Evolutionary conservation across 2,113 vertebrate species (phyloP).

Genomic region (Periophthalmus modestus): DNA sequence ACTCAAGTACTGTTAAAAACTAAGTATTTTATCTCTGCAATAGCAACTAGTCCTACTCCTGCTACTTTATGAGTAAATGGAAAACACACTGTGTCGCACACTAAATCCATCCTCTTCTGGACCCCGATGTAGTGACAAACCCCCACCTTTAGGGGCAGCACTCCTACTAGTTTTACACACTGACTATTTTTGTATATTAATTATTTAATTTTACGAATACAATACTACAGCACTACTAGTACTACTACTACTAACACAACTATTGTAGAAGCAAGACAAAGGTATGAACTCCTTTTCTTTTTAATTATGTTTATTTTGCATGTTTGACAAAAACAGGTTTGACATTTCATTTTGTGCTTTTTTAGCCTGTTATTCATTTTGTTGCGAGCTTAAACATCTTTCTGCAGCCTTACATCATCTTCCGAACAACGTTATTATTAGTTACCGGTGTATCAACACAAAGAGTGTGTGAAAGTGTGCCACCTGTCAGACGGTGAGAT

Average conservation of each 20-base stretch:
- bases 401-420: conserved; percentile 21
- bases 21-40: not conserved
- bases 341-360: not conserved
- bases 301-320: not conserved
- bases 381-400: conserved; percentile 19
- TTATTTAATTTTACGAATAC: not conserved
- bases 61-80: not conserved
- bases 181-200: not conserved
- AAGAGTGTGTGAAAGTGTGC: conserved; percentile 29
- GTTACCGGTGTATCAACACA: conserved; percentile 14
- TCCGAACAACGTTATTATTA: conserved; percentile 16
- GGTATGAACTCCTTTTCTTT: not conserved
- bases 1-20: not conserved
- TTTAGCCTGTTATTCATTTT: not conserved
- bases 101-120: too few species aligned
- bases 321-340: not conserved
- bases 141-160: not conserved
- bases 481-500: conserved; percentile 40
- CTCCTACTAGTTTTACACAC: too few species aligned
- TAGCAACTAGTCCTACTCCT: not conserved
- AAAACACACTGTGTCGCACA: too few species aligned
- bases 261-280: not conserved
- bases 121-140: not conserved
- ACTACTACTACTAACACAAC: not conserved
- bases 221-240: not conserved